Conservation (phyloP, 2,797 vertebrate species). For the Chrosomus eos region DNA sequence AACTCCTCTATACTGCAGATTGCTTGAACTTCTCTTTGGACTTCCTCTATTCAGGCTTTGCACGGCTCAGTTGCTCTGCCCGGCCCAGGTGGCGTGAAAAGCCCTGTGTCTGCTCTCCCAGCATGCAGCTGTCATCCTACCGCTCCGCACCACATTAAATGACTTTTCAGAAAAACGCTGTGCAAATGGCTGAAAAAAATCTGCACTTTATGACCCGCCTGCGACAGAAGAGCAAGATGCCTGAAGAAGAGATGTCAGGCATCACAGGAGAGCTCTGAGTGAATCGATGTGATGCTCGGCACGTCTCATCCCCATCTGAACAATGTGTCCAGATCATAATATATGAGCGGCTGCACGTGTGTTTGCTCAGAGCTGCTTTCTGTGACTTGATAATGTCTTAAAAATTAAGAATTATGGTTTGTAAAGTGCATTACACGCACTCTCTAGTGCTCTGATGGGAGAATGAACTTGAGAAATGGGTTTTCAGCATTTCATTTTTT, state of each 20-base stretch:
- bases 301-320: slow-evolving; percentile 28
- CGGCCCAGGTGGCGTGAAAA: slow-evolving; percentile 45
- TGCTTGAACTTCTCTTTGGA: slow-evolving; percentile 51
- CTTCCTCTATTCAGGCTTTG: slow-evolving; percentile 46
- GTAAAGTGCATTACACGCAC: slow-evolving; percentile 1
- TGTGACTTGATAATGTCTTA: slow-evolving; percentile 41
- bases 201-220: slow-evolving; percentile 61
- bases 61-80: slow-evolving; percentile 38
- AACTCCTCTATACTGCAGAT: slow-evolving; percentile 54
- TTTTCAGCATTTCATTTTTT: slow-evolving; percentile 28
- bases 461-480: slow-evolving; percentile 41
- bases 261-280: slow-evolving; percentile 55
- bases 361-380: neutral
- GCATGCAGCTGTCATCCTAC: slow-evolving; percentile 47
- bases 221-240: slow-evolving; percentile 48
- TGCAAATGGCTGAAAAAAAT: slow-evolving; percentile 48
- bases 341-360: neutral
- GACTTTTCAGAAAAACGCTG: slow-evolving; percentile 64
- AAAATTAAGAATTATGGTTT: slow-evolving; percentile 23
- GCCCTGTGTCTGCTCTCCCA: slow-evolving; percentile 43
- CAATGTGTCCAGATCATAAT: slow-evolving; percentile 37
- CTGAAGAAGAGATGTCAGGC: slow-evolving; percentile 58
- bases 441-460: slow-evolving; percentile 20
- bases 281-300: neutral
- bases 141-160: slow-evolving; percentile 54